These are phyloP conservation scores for Drosophila busckii DNA, from an alignment of 1,140 invertebrate species.

Conservation along the genomic window DNA sequence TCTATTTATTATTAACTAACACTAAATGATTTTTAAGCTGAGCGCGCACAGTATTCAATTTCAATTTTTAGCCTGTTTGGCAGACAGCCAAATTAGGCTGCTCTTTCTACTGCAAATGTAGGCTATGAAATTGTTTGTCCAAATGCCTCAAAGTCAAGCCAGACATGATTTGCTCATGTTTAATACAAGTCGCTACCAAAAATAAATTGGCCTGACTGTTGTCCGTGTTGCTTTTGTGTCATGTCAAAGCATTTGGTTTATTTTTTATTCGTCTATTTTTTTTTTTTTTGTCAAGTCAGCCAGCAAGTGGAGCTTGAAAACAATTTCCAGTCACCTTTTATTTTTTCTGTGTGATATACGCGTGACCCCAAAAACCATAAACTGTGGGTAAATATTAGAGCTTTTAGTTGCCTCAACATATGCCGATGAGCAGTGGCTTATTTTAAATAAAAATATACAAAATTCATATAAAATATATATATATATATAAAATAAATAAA, in stretches of 20 bases:
- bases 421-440: too few relatives aligned
- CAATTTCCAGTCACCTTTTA: neutral
- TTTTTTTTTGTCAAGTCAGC: too few relatives aligned
- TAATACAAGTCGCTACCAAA: constrained; percentile 6
- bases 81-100: constrained; percentile 38
- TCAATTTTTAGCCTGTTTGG: constrained; percentile 40
- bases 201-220: neutral
- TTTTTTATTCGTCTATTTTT: too few relatives aligned
- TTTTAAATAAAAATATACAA: too few relatives aligned
- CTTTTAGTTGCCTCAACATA: too few relatives aligned
- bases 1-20: constrained; percentile 65
- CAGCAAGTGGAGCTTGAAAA: constrained; percentile 13
- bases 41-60: constrained; percentile 56
- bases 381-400: too few relatives aligned
- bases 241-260: constrained; percentile 19
- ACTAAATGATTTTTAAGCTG: constrained; percentile 50
- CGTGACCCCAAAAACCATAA: too few relatives aligned
- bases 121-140: constrained; percentile 24
- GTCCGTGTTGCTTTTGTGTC: neutral
- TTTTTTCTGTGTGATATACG: too few relatives aligned
- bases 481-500: too few relatives aligned
- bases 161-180: constrained; percentile 49
- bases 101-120: constrained; percentile 2
- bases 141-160: constrained; percentile 32
- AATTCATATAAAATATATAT: too few relatives aligned